Percentiles rank a stretch among this genome's conserved stretches.
phyloP scores from a whole-genome alignment of 2,797 vertebrate genomes.

The Tadarida brasiliensis region DNA sequence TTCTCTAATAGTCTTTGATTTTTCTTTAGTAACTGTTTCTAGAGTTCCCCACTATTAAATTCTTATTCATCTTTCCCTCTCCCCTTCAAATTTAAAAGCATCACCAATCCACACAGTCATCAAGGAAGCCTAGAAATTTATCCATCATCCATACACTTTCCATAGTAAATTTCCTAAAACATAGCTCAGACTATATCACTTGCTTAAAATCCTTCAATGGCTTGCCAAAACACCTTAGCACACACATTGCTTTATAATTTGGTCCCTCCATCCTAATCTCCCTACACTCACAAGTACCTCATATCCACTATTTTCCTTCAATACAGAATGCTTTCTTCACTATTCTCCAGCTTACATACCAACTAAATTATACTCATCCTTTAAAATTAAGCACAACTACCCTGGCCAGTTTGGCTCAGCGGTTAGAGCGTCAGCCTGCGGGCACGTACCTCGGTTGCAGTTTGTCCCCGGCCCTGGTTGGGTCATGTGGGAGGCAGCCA shows the following conservation, averaged over 20 bases:
- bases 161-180: neutral
- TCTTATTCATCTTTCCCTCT: neutral
- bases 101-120: neutral
- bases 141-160: neutral
- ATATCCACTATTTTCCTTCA: neutral
- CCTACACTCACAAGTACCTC: neutral
- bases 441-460: too few relatives aligned
- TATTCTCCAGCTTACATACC: neutral
- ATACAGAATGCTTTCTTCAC: neutral
- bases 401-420: too few relatives aligned
- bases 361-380: neutral
- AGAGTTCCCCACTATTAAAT: constrained; percentile 29
- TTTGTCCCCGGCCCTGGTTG: too few relatives aligned
- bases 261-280: neutral
- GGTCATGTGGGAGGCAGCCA: too few relatives aligned
- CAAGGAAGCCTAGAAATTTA: neutral
- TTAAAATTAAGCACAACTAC: constrained; percentile 34
- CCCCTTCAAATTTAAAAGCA: constrained; percentile 43
- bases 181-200: neutral
- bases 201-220: constrained; percentile 24
- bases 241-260: neutral
- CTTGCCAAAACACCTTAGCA: neutral
- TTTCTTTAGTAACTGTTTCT: neutral
- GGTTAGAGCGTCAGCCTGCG: too few relatives aligned
- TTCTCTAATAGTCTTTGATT: constrained; percentile 11